Percentiles rank a stretch among this genome's conserved stretches.
Conservation (phyloP, 2,113 vertebrate genomes). For the Aleadryas rufinucha region DNA sequence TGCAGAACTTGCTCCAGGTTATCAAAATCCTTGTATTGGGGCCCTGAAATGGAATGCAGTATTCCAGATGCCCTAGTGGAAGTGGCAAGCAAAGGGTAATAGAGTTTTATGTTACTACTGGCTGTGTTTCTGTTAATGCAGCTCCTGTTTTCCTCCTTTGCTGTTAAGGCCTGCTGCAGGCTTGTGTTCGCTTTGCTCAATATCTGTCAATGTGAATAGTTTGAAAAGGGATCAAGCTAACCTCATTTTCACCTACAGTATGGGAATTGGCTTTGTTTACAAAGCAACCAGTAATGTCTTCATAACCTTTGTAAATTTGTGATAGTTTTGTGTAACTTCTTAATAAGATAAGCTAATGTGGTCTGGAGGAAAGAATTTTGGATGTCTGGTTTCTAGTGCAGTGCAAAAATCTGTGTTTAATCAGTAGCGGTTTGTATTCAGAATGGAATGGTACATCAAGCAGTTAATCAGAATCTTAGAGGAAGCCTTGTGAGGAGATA, state of each 20-base stretch:
- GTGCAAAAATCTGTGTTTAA: not conserved
- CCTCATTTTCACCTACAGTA: not conserved
- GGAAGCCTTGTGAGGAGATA: not conserved
- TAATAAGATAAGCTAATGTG: not conserved
- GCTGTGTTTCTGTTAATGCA: not conserved
- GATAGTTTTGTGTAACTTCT: not conserved
- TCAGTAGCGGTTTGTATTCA: not conserved
- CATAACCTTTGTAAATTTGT: not conserved
- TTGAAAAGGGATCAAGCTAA: not conserved
- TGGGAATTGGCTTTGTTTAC: not conserved
- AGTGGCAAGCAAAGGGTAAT: not conserved
- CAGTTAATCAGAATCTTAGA: not conserved
- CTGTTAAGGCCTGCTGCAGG: not conserved
- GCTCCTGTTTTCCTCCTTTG: not conserved
- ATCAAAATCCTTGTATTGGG: not conserved
- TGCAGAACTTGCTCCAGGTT: not conserved
- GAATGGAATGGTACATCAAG: not conserved
- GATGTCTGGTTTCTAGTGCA: not conserved
- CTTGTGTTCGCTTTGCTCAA: not conserved
- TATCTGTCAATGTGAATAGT: not conserved
- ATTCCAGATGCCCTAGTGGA: not conserved
- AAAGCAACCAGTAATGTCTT: not conserved
- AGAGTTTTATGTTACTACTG: not conserved
- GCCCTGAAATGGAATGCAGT: not conserved
- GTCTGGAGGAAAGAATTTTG: not conserved